Base-by-base conservation (phyloP, 2,797 vertebrate species). In the Luscinia luscinia region DNA sequence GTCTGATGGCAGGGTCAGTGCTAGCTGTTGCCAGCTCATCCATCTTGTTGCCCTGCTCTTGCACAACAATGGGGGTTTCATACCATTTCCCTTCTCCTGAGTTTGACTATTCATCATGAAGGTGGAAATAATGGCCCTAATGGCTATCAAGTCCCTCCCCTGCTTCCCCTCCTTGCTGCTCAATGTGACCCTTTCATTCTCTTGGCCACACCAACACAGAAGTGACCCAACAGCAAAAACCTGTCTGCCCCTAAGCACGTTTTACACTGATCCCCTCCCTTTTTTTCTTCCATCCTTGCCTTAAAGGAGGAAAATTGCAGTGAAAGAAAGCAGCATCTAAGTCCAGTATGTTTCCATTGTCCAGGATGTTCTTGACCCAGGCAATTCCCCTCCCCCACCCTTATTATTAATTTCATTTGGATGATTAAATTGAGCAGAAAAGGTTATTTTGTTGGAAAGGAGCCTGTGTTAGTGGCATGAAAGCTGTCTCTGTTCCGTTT, bases 361-460 rank as follows among this genome's bases (percentile, higher is more conserved):
- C 82, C 89, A 91, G 69, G 79, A 88, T 88, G 69, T 76, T 89
- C 79, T 90, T 91, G 82, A 96, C 88, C 21, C 27, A 91, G 83
- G 58, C 55, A 91, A 45, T 92, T 94, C 8, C 9, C 73, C 52
- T 49, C 82, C 68, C 7, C 68, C 62, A 5, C 12, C 12, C 34
- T 49, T 63, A 58, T 95, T 95, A 94, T 77, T 95, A 9, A 77
- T 87, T 90, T 94, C 10, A 85, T 90, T 96, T 92, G 32, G 75
- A 93, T 83, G 51, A 93, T 93, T 96, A 91, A 93, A 92, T 94
- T 93, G 94, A 94, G 40, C 58, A 85, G 69, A 86, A 96, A 95
- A 92, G 92, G 91, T 96, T 95, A 93, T 95, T 96, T 93, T 91
- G 20, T 90, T 96, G 96, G 94, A 91, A 94, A 86, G 73, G 84